Percentiles rank a stretch among this genome's conserved stretches.
Conservation (phyloP, 2,113 vertebrate species). For the Hyperopisus bebe region DNA sequence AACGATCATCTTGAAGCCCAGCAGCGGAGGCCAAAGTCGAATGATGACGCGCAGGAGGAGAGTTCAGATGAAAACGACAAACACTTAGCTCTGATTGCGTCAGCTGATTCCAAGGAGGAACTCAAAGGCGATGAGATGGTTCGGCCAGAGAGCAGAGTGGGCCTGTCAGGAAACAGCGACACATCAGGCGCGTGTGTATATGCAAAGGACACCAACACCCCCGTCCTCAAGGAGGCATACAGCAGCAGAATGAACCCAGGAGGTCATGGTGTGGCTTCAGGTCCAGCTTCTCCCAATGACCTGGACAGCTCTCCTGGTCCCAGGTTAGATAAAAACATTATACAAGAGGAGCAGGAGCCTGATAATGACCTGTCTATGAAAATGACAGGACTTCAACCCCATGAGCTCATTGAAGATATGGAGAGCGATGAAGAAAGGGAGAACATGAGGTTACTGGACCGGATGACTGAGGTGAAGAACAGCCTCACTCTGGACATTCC, state of each 20-base stretch:
- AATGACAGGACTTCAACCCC: conserved; percentile 54
- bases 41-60: conserved; percentile 11
- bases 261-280: background rate
- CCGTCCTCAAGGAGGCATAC: conserved; percentile 57
- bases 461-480: conserved; percentile 64
- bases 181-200: conserved; percentile 57
- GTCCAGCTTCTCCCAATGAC: conserved; percentile 34
- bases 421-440: conserved; percentile 58
- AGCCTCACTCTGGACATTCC: conserved; percentile 64
- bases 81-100: conserved; percentile 3
- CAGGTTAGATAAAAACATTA: conserved; percentile 41
- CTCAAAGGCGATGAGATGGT: conserved; percentile 21
- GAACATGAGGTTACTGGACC: conserved; percentile 53
- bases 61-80: background rate
- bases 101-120: conserved; percentile 34
- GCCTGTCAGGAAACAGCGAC: conserved; percentile 13
- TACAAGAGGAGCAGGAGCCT: conserved; percentile 50
- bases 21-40: conserved; percentile 35
- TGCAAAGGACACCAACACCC: conserved; percentile 65
- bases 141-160: conserved; percentile 24
- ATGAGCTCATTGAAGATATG: conserved; percentile 55
- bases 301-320: conserved; percentile 35
- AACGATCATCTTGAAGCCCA: conserved; percentile 47
- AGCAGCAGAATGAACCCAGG: conserved; percentile 23
- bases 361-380: conserved; percentile 62